Conservation (phyloP, 2,797 vertebrate species). For the Eutrigla gurnardus region DNA sequence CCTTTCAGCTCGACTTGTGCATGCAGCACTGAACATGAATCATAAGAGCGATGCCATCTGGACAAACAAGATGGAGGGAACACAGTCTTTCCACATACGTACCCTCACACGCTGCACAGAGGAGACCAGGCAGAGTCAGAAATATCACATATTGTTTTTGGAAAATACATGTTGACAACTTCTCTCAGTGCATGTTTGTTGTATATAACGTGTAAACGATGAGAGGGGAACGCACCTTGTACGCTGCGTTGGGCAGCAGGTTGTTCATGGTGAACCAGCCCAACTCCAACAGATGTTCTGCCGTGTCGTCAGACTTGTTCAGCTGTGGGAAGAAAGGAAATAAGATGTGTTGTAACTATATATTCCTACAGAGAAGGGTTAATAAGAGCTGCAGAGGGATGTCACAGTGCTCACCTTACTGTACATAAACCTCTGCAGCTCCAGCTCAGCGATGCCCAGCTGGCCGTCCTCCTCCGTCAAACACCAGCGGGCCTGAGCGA, state of each 20-base stretch:
- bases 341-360: background rate
- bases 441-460: conserved; percentile 96
- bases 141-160: conserved; percentile 1
- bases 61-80: conserved; percentile 59
- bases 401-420: conserved; percentile 89
- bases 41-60: conserved; percentile 40
- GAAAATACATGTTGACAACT: background rate
- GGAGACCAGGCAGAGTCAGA: conserved; percentile 75
- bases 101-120: conserved; percentile 86
- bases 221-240: conserved; percentile 86
- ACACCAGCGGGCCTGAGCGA: conserved; percentile 97
- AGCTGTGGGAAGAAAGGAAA: conserved; percentile 80
- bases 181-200: background rate
- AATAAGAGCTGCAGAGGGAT: background rate
- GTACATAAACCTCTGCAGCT: conserved; percentile 97
- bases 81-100: conserved; percentile 74
- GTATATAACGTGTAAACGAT: background rate
- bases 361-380: background rate
- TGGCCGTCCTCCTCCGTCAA: conserved; percentile 98
- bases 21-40: conserved; percentile 62
- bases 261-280: conserved; percentile 99
- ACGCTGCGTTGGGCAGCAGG: conserved; percentile 94
- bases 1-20: background rate
- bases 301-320: conserved; percentile 98
- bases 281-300: conserved; percentile 96